phyloP scores from a whole-genome alignment of 2,888 invertebrate species.

The Pteria penguin region DNA sequence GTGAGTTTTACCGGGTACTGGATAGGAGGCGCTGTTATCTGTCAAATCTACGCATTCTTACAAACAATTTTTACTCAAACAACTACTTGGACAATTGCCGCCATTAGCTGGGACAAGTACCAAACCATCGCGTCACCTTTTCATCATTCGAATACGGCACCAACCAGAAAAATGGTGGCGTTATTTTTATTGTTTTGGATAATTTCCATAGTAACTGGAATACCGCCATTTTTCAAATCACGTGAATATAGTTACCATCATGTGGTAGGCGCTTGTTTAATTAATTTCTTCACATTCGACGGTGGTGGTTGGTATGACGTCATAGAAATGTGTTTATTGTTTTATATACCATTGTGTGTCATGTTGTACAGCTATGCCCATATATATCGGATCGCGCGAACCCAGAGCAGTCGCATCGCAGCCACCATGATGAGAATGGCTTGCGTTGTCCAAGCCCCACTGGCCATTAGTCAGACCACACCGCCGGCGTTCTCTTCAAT shows the following conservation, averaged over 20 bases:
- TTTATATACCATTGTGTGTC: constrained; percentile 66
- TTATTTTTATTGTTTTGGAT: constrained; percentile 68
- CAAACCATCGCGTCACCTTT: constrained; percentile 73
- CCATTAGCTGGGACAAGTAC: constrained; percentile 75
- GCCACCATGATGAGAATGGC: constrained; percentile 76
- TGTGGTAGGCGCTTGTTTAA: constrained; percentile 67
- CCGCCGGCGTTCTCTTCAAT: constrained; percentile 51
- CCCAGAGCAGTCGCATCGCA: constrained; percentile 73
- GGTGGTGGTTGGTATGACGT: constrained; percentile 62
- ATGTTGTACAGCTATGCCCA: constrained; percentile 74
- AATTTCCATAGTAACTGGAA: constrained; percentile 57
- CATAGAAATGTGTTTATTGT: constrained; percentile 57
- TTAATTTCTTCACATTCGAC: constrained; percentile 53
- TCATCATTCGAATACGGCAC: constrained; percentile 70
- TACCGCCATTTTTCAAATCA: constrained; percentile 68
- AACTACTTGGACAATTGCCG: constrained; percentile 68
- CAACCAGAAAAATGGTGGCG: constrained; percentile 63
- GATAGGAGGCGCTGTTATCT: constrained; percentile 59
- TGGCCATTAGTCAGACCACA: constrained; percentile 60
- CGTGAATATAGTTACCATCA: constrained; percentile 61
- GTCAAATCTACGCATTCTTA: constrained; percentile 63
- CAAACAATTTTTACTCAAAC: constrained; percentile 58
- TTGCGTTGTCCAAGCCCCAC: constrained; percentile 73
- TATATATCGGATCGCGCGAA: constrained; percentile 72
- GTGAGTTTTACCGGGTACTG: constrained; percentile 61